Conservation (phyloP, 2,888 invertebrate species). For the Lasius fuliginosus region DNA sequence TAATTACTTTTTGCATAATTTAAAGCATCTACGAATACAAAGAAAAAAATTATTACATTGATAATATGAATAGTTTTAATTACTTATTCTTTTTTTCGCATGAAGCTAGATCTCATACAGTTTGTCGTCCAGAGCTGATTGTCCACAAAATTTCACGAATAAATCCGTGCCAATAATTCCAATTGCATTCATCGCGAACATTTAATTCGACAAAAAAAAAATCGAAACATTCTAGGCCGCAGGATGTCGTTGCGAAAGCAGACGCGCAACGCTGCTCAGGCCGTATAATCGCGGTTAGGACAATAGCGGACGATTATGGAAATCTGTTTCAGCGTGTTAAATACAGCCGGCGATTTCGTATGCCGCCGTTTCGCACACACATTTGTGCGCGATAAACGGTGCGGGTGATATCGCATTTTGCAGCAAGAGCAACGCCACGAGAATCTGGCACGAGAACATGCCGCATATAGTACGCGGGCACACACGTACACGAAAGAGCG, state of each 20-base stretch:
- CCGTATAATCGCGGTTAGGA: slow-evolving; percentile 19
- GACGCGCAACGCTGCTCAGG: neutral
- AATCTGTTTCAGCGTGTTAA: slow-evolving; percentile 62
- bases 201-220: neutral
- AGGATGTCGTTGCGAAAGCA: slow-evolving; percentile 17
- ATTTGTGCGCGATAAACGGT: slow-evolving; percentile 63
- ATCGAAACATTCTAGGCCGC: neutral
- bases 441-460: slow-evolving; percentile 18
- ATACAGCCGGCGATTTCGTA: slow-evolving; percentile 45
- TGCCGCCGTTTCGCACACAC: slow-evolving; percentile 45
- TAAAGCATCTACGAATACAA: neutral
- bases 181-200: neutral
- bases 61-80: neutral
- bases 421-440: slow-evolving; percentile 44
- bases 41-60: neutral
- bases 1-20: slow-evolving; percentile 4
- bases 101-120: too few relatives aligned
- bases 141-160: neutral
- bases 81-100: neutral
- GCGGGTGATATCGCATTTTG: slow-evolving; percentile 65
- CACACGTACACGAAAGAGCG: neutral
- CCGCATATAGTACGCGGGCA: neutral
- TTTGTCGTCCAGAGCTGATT: too few relatives aligned
- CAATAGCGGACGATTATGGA: slow-evolving; percentile 47
- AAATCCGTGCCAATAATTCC: neutral